These are phyloP conservation scores for Uloborus diversus DNA, from an alignment of 1,140 invertebrate species.

Conservation along the genomic window DNA sequence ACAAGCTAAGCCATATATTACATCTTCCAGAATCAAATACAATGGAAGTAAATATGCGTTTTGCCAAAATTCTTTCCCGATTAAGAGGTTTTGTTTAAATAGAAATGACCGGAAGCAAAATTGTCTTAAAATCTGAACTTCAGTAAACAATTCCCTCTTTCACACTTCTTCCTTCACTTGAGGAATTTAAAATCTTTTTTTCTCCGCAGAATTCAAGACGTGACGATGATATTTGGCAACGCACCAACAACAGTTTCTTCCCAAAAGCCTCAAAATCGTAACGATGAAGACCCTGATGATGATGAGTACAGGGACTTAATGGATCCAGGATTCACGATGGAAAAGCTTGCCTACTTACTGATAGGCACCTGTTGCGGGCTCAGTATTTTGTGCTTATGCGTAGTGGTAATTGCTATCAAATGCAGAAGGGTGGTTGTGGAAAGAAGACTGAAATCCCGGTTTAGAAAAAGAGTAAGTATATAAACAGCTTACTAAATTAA, in stretches of 20 bases:
- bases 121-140: too few relatives aligned
- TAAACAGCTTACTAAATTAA: too few relatives aligned
- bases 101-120: too few relatives aligned
- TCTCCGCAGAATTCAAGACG: constrained; percentile 47
- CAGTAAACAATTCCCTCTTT: too few relatives aligned
- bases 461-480: too few relatives aligned
- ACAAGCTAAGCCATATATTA: too few relatives aligned
- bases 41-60: too few relatives aligned
- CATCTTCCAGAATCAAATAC: too few relatives aligned
- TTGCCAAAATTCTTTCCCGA: too few relatives aligned
- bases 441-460: constrained; percentile 7
- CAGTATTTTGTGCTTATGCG: constrained; percentile 61
- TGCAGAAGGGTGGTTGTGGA: constrained; percentile 48
- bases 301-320: background rate
- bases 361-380: constrained; percentile 63
- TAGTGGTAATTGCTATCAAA: constrained; percentile 61
- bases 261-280: background rate
- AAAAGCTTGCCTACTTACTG: constrained; percentile 62
- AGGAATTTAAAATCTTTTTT: too few relatives aligned
- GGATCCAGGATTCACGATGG: constrained; percentile 59
- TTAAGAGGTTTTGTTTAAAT: too few relatives aligned
- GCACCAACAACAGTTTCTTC: background rate
- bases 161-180: background rate
- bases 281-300: background rate
- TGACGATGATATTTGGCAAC: constrained; percentile 33